Conservation (phyloP, 2,797 vertebrate species). For the Gadopsis bispinosus region DNA sequence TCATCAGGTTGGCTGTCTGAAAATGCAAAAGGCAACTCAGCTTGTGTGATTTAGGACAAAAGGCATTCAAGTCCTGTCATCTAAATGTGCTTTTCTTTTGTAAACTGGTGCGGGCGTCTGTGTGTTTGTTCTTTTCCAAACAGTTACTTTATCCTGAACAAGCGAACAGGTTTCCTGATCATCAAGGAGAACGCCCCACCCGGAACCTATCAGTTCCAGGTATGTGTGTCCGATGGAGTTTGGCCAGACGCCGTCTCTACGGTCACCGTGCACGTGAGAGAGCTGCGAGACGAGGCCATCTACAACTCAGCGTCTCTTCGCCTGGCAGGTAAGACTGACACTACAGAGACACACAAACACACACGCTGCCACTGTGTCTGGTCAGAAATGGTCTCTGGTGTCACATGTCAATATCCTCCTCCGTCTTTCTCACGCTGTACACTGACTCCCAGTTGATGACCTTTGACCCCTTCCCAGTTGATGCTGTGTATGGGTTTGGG, state of each 20-base stretch:
- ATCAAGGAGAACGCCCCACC: slow-evolving; percentile 89
- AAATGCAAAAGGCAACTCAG: neutral
- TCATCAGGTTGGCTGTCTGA: neutral
- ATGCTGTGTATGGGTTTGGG: neutral
- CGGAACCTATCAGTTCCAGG: slow-evolving; percentile 87
- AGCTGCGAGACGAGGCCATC: slow-evolving; percentile 89
- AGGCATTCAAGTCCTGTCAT: neutral
- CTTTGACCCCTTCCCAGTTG: neutral
- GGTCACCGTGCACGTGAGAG: slow-evolving; percentile 86
- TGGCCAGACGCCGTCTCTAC: slow-evolving; percentile 90
- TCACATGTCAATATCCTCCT: neutral
- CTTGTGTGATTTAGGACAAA: neutral
- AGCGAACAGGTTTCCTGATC: slow-evolving; percentile 89
- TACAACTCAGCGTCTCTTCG: slow-evolving; percentile 88
- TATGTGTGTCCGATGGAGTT: slow-evolving; percentile 91
- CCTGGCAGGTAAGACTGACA: slow-evolving; percentile 84
- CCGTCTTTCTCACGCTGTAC: neutral
- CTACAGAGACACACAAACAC: slow-evolving; percentile 14
- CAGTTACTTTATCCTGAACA: slow-evolving; percentile 91
- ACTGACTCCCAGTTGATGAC: neutral
- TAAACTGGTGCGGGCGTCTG: neutral
- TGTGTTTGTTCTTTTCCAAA: slow-evolving; percentile 37
- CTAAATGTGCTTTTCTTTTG: neutral
- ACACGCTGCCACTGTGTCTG: neutral
- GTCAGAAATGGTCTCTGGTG: neutral